Percentiles rank a stretch among this genome's conserved stretches.
phyloP scores from a whole-genome alignment of 2,113 vertebrate species.

The Enhydra lutris region DNA sequence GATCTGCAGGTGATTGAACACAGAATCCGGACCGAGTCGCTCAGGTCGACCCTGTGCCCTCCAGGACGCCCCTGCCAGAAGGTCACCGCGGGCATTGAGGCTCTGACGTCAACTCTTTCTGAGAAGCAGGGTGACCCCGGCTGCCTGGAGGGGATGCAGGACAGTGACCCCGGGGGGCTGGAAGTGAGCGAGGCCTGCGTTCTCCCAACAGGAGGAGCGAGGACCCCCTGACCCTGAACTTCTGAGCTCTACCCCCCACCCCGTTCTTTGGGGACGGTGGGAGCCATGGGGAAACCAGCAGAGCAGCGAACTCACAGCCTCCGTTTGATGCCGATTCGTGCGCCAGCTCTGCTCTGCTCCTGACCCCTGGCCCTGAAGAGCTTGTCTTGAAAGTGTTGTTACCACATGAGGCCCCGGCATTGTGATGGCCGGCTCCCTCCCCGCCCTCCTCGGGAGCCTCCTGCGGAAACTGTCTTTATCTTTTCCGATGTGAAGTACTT shows the following conservation, averaged over 20 bases:
- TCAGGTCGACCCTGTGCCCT: neutral
- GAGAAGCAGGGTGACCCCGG: neutral
- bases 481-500: neutral
- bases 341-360: neutral
- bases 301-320: neutral
- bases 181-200: neutral
- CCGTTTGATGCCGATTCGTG: neutral
- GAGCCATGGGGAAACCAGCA: neutral
- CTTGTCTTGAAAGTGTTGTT: neutral
- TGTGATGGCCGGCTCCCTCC: neutral
- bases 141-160: accelerated
- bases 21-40: neutral
- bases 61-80: neutral
- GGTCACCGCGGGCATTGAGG: accelerated
- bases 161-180: neutral
- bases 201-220: neutral
- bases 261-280: neutral
- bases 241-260: neutral
- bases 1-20: no score
- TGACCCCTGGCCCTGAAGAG: neutral
- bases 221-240: neutral
- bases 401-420: neutral
- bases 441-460: neutral
- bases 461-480: accelerated
- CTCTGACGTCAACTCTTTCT: neutral